Evolutionary conservation across 2,797 vertebrate genomes (phyloP).

Genomic region (Delichon dasypus): DNA sequence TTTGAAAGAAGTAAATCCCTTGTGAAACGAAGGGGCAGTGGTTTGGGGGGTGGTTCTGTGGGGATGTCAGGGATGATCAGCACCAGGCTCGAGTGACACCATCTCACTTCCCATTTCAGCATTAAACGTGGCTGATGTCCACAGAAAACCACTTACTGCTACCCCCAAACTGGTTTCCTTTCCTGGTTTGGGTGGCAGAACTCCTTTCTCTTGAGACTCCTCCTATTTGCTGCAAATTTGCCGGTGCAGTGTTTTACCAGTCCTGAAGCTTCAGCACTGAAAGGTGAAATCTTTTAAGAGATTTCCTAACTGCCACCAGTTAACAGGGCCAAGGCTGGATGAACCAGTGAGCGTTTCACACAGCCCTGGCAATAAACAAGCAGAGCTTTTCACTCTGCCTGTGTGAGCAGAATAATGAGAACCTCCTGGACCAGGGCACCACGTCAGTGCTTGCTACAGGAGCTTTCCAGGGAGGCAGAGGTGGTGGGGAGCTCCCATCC

Average conservation of each 20-base stretch:
- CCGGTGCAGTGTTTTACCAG: not conserved
- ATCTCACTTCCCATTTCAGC: not conserved
- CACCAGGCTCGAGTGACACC: not conserved
- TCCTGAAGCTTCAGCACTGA: not conserved
- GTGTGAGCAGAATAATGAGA: not conserved
- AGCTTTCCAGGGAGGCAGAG: not conserved
- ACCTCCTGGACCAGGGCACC: not conserved
- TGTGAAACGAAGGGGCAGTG: not conserved
- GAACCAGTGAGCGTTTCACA: not conserved
- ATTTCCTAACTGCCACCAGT: no score
- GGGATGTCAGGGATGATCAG: fast-evolving
- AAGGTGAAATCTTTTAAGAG: not conserved
- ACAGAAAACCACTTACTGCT: not conserved
- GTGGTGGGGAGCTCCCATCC: not conserved
- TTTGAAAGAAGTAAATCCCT: not conserved
- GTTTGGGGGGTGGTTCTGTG: not conserved
- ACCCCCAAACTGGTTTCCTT: not conserved
- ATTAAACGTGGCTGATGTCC: no score
- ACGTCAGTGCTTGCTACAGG: not conserved
- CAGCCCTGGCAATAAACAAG: not conserved
- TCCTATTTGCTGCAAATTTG: not conserved
- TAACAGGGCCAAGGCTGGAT: not conserved
- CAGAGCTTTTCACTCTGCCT: not conserved
- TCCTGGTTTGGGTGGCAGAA: not conserved
- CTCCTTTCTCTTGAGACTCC: not conserved